phyloP scores from a whole-genome alignment of 2,888 invertebrate genomes.

The Ecliptopera silaceata region DNA sequence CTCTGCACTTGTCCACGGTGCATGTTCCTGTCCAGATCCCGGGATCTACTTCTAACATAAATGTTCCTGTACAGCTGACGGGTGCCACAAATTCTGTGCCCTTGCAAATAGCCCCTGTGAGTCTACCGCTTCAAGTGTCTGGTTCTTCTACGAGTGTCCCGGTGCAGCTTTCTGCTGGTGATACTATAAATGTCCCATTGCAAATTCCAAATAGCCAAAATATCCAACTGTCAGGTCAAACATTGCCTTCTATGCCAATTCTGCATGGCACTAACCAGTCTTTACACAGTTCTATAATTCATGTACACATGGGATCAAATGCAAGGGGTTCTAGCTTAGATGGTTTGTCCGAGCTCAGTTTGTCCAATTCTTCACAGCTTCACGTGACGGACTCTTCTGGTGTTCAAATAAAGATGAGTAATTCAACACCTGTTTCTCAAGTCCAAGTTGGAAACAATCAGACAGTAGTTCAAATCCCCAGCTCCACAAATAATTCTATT shows the following conservation, averaged over 20 bases:
- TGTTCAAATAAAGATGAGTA: conserved; percentile 67
- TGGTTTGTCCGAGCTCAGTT: conserved; percentile 60
- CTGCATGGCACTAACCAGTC: conserved; percentile 64
- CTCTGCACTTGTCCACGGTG: conserved; percentile 73
- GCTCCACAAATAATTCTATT: conserved; percentile 65
- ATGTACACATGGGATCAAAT: conserved; percentile 76
- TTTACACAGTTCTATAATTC: conserved; percentile 72
- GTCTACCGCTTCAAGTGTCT: conserved; percentile 73
- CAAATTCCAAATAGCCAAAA: conserved; percentile 69
- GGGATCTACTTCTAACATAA: conserved; percentile 72
- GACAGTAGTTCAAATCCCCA: conserved; percentile 70
- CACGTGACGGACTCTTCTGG: conserved; percentile 62
- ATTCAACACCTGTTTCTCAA: conserved; percentile 62
- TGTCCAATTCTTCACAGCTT: conserved; percentile 64
- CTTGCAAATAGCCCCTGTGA: conserved; percentile 71
- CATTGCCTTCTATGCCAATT: conserved; percentile 72
- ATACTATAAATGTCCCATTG: conserved; percentile 74
- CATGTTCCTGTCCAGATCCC: conserved; percentile 79
- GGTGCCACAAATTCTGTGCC: conserved; percentile 66
- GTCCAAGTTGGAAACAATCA: conserved; percentile 67
- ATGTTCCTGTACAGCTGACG: conserved; percentile 75
- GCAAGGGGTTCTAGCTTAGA: conserved; percentile 62
- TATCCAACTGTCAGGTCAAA: conserved; percentile 62
- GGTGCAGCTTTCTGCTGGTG: conserved; percentile 71
- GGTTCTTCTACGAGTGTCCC: conserved; percentile 70